Evolutionary conservation across 2,113 vertebrate species (phyloP).

Genomic region (Pachypanchax playfairii): DNA sequence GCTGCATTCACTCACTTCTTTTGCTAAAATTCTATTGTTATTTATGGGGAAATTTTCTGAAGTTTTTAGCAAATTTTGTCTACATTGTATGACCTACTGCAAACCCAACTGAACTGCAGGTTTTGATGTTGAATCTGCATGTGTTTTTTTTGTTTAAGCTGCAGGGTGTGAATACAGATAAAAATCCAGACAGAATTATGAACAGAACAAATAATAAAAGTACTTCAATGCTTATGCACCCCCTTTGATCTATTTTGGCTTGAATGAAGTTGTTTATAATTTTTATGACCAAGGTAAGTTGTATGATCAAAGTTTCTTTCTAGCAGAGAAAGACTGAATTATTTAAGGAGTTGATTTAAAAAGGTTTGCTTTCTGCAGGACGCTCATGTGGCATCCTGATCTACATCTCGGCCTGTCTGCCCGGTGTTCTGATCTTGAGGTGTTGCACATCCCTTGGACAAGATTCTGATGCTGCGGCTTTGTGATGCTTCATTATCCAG

Average conservation of each 20-base stretch:
- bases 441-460: conserved; percentile 6
- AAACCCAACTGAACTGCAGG: no score
- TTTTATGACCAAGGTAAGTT: background rate
- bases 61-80: no score
- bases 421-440: conserved; percentile 20
- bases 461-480: conserved; percentile 10
- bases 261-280: background rate
- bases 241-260: background rate
- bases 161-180: no score
- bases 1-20: no score
- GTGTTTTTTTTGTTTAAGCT: no score
- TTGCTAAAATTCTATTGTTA: no score
- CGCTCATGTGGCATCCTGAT: conserved; percentile 44
- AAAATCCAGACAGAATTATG: no score
- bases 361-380: conserved; percentile 9
- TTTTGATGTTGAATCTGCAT: no score
- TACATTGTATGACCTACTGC: no score
- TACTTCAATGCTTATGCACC: no score
- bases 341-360: background rate
- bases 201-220: no score
- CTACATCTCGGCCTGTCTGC: background rate
- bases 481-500: background rate
- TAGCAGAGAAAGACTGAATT: background rate
- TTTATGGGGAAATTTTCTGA: no score
- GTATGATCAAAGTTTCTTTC: conserved; percentile 12